Evolutionary conservation across 2,797 vertebrate species (phyloP).

Genomic region (Centropyge bicolor): DNA sequence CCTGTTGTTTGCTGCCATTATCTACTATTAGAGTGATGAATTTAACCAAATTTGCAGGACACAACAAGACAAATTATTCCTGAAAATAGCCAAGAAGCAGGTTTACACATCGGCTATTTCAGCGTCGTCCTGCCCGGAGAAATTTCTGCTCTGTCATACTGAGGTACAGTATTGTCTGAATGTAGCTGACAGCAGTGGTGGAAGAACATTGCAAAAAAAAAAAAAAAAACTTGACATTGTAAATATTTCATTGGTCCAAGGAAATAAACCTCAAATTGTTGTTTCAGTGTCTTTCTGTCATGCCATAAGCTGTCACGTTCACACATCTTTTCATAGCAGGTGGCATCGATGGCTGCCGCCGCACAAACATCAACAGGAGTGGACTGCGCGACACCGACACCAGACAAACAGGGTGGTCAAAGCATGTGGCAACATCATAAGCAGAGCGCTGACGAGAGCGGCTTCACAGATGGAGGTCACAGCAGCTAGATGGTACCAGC

Average conservation of each 20-base stretch:
- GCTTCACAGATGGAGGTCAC: slow-evolving; percentile 73
- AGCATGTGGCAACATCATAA: slow-evolving; percentile 60
- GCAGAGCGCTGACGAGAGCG: slow-evolving; percentile 47
- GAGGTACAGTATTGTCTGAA: neutral
- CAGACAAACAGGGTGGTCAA: slow-evolving; percentile 64
- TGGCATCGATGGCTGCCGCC: slow-evolving; percentile 27
- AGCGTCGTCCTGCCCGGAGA: no score
- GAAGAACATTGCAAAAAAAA: neutral
- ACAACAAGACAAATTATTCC: no score
- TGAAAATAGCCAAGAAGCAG: no score
- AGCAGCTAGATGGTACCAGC: slow-evolving; percentile 60
- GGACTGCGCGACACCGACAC: slow-evolving; percentile 44
- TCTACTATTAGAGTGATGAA: no score
- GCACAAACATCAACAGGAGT: slow-evolving; percentile 45
- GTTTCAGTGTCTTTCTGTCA: slow-evolving; percentile 11
- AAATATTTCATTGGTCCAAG: slow-evolving; percentile 28
- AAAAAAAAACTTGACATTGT: slow-evolving; percentile 2
- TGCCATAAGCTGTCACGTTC: slow-evolving; percentile 42
- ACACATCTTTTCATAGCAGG: slow-evolving; percentile 37
- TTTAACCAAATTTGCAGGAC: no score
- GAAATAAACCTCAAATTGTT: slow-evolving; percentile 34
- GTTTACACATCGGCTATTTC: no score
- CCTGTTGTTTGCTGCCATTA: no score
- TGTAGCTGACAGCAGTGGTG: neutral
- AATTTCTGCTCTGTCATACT: neutral